Evolutionary conservation across 2,888 invertebrate genomes (phyloP), one percentile per base, ranked within the genome.

Genomic region (Allygus modestus): DNA sequence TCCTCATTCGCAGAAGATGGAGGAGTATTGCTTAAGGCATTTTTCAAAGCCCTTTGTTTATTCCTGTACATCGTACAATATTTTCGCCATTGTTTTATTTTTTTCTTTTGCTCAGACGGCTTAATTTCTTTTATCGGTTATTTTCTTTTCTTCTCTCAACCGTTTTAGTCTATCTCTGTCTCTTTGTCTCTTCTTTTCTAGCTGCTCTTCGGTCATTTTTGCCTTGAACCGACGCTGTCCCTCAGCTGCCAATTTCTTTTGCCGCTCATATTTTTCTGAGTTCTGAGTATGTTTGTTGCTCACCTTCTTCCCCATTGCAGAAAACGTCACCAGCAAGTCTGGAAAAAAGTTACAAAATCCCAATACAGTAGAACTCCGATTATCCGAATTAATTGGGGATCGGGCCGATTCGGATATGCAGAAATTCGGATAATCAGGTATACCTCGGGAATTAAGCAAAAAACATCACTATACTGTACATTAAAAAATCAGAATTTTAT

Each of bases 101-200:
- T 26, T 71, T 71, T 71, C 31, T 31, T 23, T 71, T 71, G n/a
- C 31, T n/a, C 23, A 20, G 20, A 26, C 2, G 71, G 4, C 31
- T 71, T 23, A 28, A 20, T 20, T 31, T 71, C 71, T 71, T 26
- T 31, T 26, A 46, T 46, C 12, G 46, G 46, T 77, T 46, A 77
- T 77, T 77, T 41, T 77, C 46, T 77, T 77, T 41, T 77, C 77
- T 77, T 77, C 77, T 43, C 77, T 77, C 23, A 77, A 77, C 23
- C 77, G 20, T 20, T 77, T 41, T 43, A 7, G 77, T 77, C 77
- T 1, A n/a, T 77, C 77, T 41, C 77, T 77, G 77, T 77, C 37
- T 20, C 77, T 37, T 77, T 37, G 4, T 77, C 77, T 77, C 23
- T 77, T 77, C 46, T 41, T 77, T 77, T 77, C 77, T 11, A 77